Conservation (phyloP, 2,888 invertebrate species). For the Fissipunctia ypsillon region DNA sequence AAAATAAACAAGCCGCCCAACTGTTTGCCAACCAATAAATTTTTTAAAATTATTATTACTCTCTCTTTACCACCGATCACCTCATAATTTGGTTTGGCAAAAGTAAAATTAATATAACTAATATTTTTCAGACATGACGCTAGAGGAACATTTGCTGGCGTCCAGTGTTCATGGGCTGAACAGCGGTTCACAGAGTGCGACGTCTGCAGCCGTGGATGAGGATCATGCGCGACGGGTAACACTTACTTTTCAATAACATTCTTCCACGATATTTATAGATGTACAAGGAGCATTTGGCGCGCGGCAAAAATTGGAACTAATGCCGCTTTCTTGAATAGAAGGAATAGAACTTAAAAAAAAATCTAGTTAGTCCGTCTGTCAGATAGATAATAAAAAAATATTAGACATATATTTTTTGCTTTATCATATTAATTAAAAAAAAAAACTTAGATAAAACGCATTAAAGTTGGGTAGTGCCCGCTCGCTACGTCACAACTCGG, state of each 20-base stretch:
- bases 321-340: background rate
- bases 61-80: too few species aligned
- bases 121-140: conserved; percentile 76
- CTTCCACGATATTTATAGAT: background rate
- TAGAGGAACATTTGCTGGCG: conserved; percentile 80
- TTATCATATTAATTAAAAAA: too few species aligned
- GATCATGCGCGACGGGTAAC: conserved; percentile 75
- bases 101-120: background rate
- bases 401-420: too few species aligned
- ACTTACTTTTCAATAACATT: background rate
- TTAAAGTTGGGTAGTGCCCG: too few species aligned
- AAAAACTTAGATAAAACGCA: too few species aligned
- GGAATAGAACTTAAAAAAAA: too few species aligned
- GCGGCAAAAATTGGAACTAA: background rate
- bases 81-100: background rate
- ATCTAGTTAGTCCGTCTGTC: too few species aligned
- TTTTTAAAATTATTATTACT: background rate
- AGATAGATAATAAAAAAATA: too few species aligned
- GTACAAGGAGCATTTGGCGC: background rate
- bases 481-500: too few species aligned
- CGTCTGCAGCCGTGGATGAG: conserved; percentile 27
- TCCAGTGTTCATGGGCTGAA: conserved; percentile 70
- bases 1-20: background rate
- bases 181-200: conserved; percentile 61
- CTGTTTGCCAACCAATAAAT: background rate